Evolutionary conservation across 2,113 vertebrate genomes (phyloP), one percentile per base, ranked within the genome.

Genomic region (Gavialis gangeticus): DNA sequence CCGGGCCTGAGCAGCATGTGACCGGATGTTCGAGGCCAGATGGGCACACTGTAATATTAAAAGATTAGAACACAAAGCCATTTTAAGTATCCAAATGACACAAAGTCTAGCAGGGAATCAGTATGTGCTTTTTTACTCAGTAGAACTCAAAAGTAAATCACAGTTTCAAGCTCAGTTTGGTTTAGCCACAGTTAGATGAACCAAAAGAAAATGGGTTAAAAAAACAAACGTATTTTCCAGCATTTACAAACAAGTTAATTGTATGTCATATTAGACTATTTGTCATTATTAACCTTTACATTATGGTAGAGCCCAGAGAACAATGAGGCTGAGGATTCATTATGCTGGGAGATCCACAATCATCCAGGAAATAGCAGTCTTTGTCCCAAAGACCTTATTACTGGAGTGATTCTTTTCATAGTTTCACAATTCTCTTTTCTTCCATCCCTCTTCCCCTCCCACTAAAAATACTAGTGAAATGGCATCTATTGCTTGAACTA

Each of bases 361-460:
- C 28, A 89, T 83, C 64, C 25, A 81, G 57, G 21, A 93, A 96
- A 93, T 46, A 9, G 58, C 90, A 90, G 22, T 0, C 85, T 95
- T 91, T 85, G 18, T 75, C 64, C 73, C 3, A 28, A 93, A 90
- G 30, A 81, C 9, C 19, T 90, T 73, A 73, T 73, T 37, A 46
- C 15, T 46, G 15, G 22, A 46, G 21, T 46, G 22, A 46, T 46
- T 46, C 46, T 46, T 46, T 46, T 46, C 46, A 46, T 46, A 46
- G 46, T 46, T 46, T 46, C 46, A 46, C 9, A 46, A 46, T 46
- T 46, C 46, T 46, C 46, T 46, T 46, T 46, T 46, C 46, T 9
- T 46, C 46, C 46, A 7, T 46, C 46, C 46, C 46, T 46, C 46
- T 46, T 46, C 8, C 46, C 46, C 46, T 46, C 46, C 46, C 46